A percentile compares a stretch with the other conserved stretches of the same genome.
phyloP scores from a whole-genome alignment of 35 echinoderm and acorn worm species.

The Ophiothrix spiculata region DNA sequence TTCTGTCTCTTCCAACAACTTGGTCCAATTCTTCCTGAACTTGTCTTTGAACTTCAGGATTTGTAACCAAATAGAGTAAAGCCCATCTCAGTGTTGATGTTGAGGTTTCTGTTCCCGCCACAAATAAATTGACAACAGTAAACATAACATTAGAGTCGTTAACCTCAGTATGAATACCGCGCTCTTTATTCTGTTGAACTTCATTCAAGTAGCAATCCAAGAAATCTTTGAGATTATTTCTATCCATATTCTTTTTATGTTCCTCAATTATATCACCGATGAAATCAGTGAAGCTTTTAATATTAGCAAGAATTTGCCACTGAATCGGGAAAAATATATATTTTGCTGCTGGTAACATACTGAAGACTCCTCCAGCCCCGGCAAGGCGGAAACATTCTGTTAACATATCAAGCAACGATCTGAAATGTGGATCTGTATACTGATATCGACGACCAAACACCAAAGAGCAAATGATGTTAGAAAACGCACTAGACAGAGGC shows the following conservation, averaged over 20 bases:
- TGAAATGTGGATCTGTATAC: conserved; percentile 32
- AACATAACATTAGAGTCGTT: conserved; percentile 50
- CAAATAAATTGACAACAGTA: conserved; percentile 60
- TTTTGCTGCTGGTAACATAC: conserved; percentile 35
- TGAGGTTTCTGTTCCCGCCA: conserved; percentile 72
- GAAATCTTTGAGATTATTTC: conserved; percentile 28
- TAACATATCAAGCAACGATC: conserved; percentile 28
- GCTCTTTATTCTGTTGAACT: conserved; percentile 22
- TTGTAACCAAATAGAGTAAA: conserved; percentile 42
- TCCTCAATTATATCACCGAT: conserved; percentile 13
- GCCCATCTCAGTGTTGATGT: conserved; percentile 67
- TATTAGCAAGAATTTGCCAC: conserved; percentile 11
- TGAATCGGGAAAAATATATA: conserved; percentile 28
- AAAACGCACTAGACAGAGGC: conserved; percentile 19
- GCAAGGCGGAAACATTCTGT: conserved; percentile 8
- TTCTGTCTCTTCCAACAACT: conserved; percentile 44
- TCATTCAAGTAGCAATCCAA: conserved; percentile 58
- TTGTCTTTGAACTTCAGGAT: conserved; percentile 58
- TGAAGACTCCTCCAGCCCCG: not conserved
- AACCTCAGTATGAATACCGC: conserved; percentile 9
- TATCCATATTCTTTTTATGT: conserved; percentile 14
- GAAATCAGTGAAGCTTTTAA: conserved; percentile 16
- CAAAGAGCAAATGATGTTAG: conserved; percentile 49
- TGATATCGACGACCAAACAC: conserved; percentile 49
- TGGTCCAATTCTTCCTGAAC: conserved; percentile 52